Evolutionary conservation across 2,797 vertebrate genomes (phyloP).

Genomic region (Moxostoma hubbsi): DNA sequence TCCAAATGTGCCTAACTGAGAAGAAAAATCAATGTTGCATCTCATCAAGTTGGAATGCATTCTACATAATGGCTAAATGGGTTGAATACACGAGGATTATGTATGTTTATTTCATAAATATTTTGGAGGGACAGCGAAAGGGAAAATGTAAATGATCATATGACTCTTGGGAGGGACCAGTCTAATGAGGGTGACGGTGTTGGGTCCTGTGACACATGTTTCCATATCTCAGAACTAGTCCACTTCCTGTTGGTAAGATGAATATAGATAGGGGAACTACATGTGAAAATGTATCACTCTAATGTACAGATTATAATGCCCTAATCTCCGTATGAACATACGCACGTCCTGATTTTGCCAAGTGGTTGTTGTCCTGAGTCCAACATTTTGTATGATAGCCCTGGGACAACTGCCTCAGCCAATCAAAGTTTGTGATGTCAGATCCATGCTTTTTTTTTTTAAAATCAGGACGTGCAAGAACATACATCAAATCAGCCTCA

Average conservation of each 20-base stretch:
- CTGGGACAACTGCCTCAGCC: too few relatives aligned
- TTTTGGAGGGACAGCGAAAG: slow-evolving; percentile 7
- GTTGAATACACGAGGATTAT: slow-evolving; percentile 5
- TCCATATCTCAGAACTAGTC: slow-evolving; percentile 36
- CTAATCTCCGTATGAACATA: slow-evolving; percentile 17
- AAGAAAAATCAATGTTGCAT: too few relatives aligned
- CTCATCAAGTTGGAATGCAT: neutral
- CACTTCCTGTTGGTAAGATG: slow-evolving; percentile 45
- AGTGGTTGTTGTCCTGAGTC: too few relatives aligned
- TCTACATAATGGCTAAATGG: slow-evolving; percentile 14
- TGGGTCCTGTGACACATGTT: slow-evolving; percentile 55
- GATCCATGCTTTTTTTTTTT: too few relatives aligned
- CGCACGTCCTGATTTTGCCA: too few relatives aligned
- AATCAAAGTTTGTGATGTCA: too few relatives aligned
- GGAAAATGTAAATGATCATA: slow-evolving; percentile 1
- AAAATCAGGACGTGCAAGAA: neutral
- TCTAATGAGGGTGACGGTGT: slow-evolving; percentile 45
- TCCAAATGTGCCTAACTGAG: too few relatives aligned
- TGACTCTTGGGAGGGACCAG: slow-evolving; percentile 35
- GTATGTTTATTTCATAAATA: slow-evolving; percentile 35
- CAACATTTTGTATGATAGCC: neutral
- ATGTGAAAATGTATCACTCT: neutral
- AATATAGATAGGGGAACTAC: neutral
- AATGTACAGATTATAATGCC: slow-evolving; percentile 13
- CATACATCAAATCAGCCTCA: neutral